These are phyloP conservation scores for Smutsia temminckii DNA, from an alignment of 2,797 vertebrate genomes.

Conservation along the genomic window DNA sequence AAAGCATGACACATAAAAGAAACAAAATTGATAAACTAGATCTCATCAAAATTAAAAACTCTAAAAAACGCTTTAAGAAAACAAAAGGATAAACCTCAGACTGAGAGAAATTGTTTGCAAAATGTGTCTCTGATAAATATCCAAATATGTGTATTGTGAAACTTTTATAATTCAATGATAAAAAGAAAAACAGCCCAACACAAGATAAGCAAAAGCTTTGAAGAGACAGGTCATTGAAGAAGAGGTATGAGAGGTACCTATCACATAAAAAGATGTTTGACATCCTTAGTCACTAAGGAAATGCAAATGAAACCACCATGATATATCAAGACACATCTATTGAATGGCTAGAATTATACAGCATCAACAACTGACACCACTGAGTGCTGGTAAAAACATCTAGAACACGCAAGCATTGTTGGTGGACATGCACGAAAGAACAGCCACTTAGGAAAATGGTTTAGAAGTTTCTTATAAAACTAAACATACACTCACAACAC, in stretches of 20 bases:
- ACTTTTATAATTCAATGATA: neutral
- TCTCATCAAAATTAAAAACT: neutral
- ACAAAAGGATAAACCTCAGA: neutral
- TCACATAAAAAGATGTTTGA: neutral
- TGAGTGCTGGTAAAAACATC: neutral
- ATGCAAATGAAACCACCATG: neutral
- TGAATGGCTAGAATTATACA: neutral
- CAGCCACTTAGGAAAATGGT: neutral
- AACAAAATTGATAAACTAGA: neutral
- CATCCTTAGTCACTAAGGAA: neutral
- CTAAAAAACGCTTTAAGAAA: neutral
- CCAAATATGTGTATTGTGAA: neutral
- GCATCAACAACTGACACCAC: no score
- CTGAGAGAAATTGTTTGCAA: neutral
- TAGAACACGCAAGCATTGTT: neutral
- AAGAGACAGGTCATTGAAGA: neutral
- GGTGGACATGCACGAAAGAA: neutral
- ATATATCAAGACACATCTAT: neutral
- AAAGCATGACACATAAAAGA: neutral
- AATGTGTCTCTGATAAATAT: neutral
- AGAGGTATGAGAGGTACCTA: neutral
- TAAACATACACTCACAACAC: neutral
- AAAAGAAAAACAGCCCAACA: neutral
- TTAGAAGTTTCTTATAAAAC: neutral
- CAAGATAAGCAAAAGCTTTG: neutral